Conservation (phyloP, 2,797 vertebrate genomes). For the Spheniscus humboldti region DNA sequence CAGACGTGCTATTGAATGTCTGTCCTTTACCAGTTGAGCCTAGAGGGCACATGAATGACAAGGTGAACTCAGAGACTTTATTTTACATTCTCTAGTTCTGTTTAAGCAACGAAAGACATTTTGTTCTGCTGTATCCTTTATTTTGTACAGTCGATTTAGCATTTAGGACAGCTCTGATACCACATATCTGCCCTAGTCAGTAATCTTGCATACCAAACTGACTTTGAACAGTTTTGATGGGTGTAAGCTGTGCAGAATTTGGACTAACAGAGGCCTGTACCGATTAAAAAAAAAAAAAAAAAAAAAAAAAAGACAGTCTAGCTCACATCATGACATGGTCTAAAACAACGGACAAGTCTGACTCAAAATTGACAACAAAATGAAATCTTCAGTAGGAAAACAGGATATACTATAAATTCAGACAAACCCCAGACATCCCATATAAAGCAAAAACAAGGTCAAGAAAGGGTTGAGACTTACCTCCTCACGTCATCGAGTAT, state of each 20-base stretch:
- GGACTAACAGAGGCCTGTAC: background rate
- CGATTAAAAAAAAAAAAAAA: background rate
- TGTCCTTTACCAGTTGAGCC: conserved; percentile 96
- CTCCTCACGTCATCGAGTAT: background rate
- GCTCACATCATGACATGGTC: background rate
- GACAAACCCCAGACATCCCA: background rate
- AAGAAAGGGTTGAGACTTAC: background rate
- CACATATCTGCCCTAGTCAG: background rate
- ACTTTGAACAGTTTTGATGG: background rate
- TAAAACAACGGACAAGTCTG: background rate
- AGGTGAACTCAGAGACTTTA: background rate
- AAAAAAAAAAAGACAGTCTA: background rate
- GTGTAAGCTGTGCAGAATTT: background rate
- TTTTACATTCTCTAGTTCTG: background rate
- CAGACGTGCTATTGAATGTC: conserved; percentile 91
- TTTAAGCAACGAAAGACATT: background rate
- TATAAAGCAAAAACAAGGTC: background rate
- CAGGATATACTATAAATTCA: background rate
- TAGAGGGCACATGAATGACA: conserved; percentile 29
- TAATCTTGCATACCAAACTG: background rate
- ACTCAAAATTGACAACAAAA: background rate
- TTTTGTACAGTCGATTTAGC: background rate
- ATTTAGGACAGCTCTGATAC: background rate
- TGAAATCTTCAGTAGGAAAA: background rate
- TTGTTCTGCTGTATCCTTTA: background rate